phyloP scores from a whole-genome alignment of 2,888 invertebrate genomes.

The Pollenia griseotomentosa region DNA sequence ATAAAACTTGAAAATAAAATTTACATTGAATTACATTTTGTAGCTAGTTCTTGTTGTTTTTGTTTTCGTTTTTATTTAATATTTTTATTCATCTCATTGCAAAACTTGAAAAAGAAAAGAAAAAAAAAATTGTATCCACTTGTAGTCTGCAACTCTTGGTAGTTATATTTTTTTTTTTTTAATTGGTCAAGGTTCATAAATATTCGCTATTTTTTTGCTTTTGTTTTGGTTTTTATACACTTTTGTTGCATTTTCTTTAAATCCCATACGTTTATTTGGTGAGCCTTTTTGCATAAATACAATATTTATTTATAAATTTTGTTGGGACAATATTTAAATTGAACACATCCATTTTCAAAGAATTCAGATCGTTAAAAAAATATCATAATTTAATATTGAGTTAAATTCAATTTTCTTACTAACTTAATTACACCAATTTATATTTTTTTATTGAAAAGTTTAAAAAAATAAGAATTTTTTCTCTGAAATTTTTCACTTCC shows the following conservation, averaged over 20 bases:
- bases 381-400: slow-evolving; percentile 25
- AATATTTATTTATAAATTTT: slow-evolving; percentile 61
- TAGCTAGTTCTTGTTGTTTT: slow-evolving; percentile 45
- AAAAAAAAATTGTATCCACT: slow-evolving; percentile 61
- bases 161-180: slow-evolving; percentile 27
- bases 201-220: slow-evolving; percentile 52
- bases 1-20: slow-evolving; percentile 66
- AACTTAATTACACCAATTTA: slow-evolving; percentile 22
- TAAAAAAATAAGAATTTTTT: no score
- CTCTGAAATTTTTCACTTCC: no score
- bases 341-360: background rate
- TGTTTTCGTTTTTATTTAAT: slow-evolving; percentile 23
- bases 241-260: slow-evolving; percentile 41
- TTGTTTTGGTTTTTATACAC: slow-evolving; percentile 36
- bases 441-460: no score
- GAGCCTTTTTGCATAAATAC: slow-evolving; percentile 27
- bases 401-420: slow-evolving; percentile 36
- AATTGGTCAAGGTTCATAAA: slow-evolving; percentile 73
- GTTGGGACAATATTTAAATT: slow-evolving; percentile 60
- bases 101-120: slow-evolving; percentile 41
- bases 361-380: slow-evolving; percentile 25
- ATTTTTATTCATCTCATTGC: slow-evolving; percentile 43
- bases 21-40: slow-evolving; percentile 66
- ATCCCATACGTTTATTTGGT: slow-evolving; percentile 59
- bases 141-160: slow-evolving; percentile 59